A percentile compares a stretch with the other conserved stretches of the same genome.
These are phyloP conservation scores for Antheraea yamamai DNA, from an alignment of 2,888 invertebrate species.

Conservation along the genomic window DNA sequence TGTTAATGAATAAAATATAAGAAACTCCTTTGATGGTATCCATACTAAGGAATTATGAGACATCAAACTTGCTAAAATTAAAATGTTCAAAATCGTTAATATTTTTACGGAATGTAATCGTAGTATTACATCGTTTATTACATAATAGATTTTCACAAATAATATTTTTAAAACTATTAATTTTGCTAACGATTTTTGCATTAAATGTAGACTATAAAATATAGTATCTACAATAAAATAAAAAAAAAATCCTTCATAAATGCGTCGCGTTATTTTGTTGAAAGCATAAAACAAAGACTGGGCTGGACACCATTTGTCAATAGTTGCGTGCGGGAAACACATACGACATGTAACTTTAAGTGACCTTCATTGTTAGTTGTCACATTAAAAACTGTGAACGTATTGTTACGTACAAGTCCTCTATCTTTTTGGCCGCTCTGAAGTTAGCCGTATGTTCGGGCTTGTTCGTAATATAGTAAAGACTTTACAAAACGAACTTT, in stretches of 20 bases:
- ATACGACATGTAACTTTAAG: background rate
- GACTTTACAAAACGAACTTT: no score
- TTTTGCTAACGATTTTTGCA: no score
- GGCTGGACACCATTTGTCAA: background rate
- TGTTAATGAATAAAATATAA: constrained; percentile 6
- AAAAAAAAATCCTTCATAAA: background rate
- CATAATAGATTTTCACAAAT: no score
- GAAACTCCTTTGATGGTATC: background rate
- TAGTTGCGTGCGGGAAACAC: background rate
- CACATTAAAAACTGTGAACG: background rate
- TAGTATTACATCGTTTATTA: background rate
- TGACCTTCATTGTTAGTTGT: background rate
- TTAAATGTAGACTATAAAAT: background rate
- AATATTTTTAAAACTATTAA: background rate
- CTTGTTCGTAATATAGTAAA: no score
- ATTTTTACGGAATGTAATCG: background rate
- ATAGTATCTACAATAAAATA: background rate
- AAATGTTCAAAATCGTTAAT: no score
- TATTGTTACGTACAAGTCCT: background rate
- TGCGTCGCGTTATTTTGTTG: background rate
- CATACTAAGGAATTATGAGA: background rate
- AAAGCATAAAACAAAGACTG: background rate
- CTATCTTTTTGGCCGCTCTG: no score
- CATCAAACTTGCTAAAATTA: no score
- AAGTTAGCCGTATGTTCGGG: no score